Evolutionary conservation across 2,888 invertebrate species (phyloP), one percentile per base, ranked within the genome.

Genomic region (Pandemis cinnamomeana): DNA sequence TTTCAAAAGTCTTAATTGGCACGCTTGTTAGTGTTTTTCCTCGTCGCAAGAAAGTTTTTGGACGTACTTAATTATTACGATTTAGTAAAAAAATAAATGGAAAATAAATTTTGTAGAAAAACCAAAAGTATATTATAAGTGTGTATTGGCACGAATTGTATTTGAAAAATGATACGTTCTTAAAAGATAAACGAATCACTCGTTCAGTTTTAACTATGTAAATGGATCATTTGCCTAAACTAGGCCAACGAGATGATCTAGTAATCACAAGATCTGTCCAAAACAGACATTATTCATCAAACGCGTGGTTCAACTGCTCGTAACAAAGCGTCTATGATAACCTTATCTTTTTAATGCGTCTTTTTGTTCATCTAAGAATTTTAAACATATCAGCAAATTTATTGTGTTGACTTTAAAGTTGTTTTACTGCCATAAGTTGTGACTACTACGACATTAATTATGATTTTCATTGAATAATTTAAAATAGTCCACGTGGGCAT

Each of bases 211-310:
- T 61, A 61, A 72, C 53, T n/a, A 44, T 53, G 42, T 51, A 64
- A 67, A 51, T 61, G 64, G 61, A 51, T 58, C 51, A 66, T 60
- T 48, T 36, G 20, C 11, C 36, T 44, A 44, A 73, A 69, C 42
- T 73, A 13, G 73, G 69, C 15, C 73, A 70, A 51, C 53, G 64
- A 69, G 69, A 41, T 63, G 69, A 73, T 70, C 60, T 60, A 44
- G 73, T 73, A 73, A 73, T 73, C 69, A 11, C 64, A 64, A 70
- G 73, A 70, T 70, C 64, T 51, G 69, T 73, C 69, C 73, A 73
- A 73, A 73, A 70, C 51, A 41, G 69, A 58, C 63, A n/a, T 53
- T 42, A 63, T 69, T 73, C 27, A 69, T 70, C 64, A 73, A 69
- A 66, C 36, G 69, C 72, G 68, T 66, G 69, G 58, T 58, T 3